Percentiles rank a stretch among this genome's conserved stretches.
Evolutionary conservation across 2,888 invertebrate genomes (phyloP).

Genomic region (Catotricha subobsoleta): DNA sequence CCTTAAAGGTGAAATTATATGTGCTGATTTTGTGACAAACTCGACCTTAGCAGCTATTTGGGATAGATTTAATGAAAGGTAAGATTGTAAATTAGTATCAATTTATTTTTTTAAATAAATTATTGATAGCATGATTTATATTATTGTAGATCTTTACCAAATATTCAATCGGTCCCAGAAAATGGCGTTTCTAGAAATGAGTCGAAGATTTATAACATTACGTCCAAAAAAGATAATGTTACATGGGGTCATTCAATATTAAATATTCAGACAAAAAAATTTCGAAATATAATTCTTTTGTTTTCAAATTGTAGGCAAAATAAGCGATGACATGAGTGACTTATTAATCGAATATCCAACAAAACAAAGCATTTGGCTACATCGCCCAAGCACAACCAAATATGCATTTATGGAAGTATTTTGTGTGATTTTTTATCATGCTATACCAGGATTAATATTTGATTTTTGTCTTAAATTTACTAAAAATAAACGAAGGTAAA

Average conservation of each 20-base stretch:
- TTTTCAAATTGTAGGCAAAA: slow-evolving; percentile 1
- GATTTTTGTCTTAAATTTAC: slow-evolving; percentile 11
- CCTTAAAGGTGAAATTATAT: slow-evolving; percentile 12
- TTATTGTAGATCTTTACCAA: neutral
- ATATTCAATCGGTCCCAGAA: neutral
- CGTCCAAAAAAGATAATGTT: slow-evolving; percentile 1
- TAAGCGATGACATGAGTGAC: slow-evolving; percentile 2
- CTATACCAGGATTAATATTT: slow-evolving; percentile 13
- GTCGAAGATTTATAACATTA: slow-evolving; percentile 8
- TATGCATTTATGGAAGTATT: slow-evolving; percentile 12
- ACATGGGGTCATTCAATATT: slow-evolving; percentile 9
- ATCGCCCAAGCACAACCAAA: slow-evolving; percentile 10
- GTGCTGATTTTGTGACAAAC: slow-evolving; percentile 18
- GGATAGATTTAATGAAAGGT: slow-evolving; percentile 12
- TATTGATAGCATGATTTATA: neutral
- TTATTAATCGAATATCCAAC: slow-evolving; percentile 2
- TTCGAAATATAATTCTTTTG: neutral
- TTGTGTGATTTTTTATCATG: slow-evolving; percentile 14
- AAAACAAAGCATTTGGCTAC: slow-evolving; percentile 11
- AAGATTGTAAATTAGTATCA: neutral
- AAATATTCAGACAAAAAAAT: too few relatives aligned
- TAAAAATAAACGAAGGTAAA: slow-evolving; percentile 8
- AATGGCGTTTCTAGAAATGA: neutral
- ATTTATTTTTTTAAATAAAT: neutral
- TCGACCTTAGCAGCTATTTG: slow-evolving; percentile 16